phyloP scores from a whole-genome alignment of 2,113 vertebrate species.

The Bos indicus region DNA sequence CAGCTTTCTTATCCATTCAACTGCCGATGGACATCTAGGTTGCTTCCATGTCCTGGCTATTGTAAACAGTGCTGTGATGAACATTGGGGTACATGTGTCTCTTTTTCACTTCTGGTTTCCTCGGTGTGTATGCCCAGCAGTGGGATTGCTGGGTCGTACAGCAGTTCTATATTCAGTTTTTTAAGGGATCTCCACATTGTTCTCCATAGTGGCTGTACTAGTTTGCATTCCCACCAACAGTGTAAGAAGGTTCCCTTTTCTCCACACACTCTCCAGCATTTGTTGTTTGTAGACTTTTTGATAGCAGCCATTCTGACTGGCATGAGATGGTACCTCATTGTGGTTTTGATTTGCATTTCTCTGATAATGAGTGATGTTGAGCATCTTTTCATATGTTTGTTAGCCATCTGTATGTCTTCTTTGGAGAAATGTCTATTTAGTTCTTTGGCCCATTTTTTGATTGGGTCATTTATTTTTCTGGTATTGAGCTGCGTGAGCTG shows the following conservation, averaged over 20 bases:
- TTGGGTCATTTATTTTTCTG: not conserved
- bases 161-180: not conserved
- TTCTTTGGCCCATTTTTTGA: not conserved
- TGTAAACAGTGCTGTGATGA: not conserved
- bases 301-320: not conserved
- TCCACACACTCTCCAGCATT: not conserved
- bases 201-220: not conserved
- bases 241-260: not conserved
- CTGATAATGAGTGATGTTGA: not conserved
- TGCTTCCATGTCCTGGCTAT: not conserved
- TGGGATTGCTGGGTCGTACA: rapidly evolving
- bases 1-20: not conserved
- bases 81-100: not conserved
- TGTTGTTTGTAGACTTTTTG: not conserved
- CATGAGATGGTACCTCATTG: not conserved
- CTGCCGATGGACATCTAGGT: not conserved
- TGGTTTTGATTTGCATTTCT: not conserved
- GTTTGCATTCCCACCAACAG: not conserved
- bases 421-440: not conserved
- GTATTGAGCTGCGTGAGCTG: not conserved
- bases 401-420: not conserved
- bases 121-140: not conserved
- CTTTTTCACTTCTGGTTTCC: not conserved
- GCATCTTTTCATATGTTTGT: not conserved
- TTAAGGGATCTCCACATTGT: not conserved